Evolutionary conservation across 2,888 invertebrate species (phyloP).

Genomic region (Muscina levida): DNA sequence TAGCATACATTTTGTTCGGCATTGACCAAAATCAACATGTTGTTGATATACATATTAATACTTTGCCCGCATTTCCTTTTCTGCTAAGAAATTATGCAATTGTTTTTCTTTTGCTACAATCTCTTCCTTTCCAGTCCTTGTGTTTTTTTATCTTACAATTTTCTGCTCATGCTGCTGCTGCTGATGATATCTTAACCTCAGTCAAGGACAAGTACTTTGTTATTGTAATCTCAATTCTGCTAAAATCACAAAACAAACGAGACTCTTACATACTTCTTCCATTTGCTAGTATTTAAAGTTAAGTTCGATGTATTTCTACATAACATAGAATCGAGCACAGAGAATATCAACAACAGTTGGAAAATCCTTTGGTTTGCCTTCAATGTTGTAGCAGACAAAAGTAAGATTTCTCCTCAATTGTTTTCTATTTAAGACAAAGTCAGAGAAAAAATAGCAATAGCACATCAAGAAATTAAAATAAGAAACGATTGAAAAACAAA

Average conservation of each 20-base stretch:
- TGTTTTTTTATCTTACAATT: conserved; percentile 9
- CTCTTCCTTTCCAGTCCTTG: not conserved
- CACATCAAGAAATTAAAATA: conserved; percentile 25
- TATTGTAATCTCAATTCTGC: conserved; percentile 22
- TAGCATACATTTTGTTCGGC: not conserved
- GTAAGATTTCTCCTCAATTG: conserved; percentile 36
- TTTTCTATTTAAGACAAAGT: conserved; percentile 9
- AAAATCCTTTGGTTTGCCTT: conserved; percentile 14
- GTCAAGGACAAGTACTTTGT: conserved; percentile 61
- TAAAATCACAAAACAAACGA: not conserved
- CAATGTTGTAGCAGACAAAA: conserved; percentile 25
- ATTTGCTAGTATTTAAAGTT: not conserved
- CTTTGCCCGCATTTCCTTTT: not conserved
- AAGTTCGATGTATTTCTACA: no score
- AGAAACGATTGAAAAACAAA: conserved; percentile 17
- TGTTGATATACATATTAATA: conserved; percentile 10
- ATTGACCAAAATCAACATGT: conserved; percentile 24
- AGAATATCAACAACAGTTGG: not conserved
- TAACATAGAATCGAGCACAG: no score
- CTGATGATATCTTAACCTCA: conserved; percentile 51
- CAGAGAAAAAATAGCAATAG: not conserved
- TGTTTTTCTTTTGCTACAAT: conserved; percentile 45
- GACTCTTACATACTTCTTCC: not conserved
- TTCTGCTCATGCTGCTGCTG: no score
- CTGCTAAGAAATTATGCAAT: conserved; percentile 54